Evolutionary conservation across 1,140 invertebrate genomes (phyloP).

Genomic region (Tyrophagus putrescentiae): DNA sequence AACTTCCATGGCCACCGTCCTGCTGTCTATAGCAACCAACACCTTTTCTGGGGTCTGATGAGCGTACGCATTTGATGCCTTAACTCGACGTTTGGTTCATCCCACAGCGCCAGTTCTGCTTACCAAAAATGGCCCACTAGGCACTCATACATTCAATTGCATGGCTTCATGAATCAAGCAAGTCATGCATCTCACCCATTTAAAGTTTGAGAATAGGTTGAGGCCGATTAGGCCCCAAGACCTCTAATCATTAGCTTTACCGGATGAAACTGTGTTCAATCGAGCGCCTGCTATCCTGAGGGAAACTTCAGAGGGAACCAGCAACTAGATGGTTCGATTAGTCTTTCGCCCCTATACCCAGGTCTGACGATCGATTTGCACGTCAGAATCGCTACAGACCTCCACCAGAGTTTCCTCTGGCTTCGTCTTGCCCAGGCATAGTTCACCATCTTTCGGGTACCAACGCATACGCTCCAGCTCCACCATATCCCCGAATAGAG

Average conservation of each 20-base stretch:
- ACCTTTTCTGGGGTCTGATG: no score
- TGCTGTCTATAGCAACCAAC: no score
- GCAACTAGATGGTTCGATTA: no score
- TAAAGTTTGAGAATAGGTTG: no score
- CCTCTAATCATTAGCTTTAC: constrained; percentile 77
- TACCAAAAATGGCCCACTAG: constrained; percentile 78
- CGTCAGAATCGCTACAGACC: no score
- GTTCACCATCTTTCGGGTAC: constrained; percentile 81
- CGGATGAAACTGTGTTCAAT: constrained; percentile 36
- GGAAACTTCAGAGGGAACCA: constrained; percentile 77
- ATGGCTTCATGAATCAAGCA: constrained; percentile 2
- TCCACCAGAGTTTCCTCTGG: no score
- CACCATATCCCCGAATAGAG: constrained; percentile 36
- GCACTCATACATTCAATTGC: constrained; percentile 42
- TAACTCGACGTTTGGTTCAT: no score
- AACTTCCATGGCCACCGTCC: no score
- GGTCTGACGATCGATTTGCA: no score
- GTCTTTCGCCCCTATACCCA: no score
- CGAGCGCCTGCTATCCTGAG: constrained; percentile 52
- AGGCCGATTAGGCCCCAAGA: constrained; percentile 57
- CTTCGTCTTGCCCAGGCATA: constrained; percentile 73
- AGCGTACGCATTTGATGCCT: no score
- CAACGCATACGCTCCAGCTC: constrained; percentile 55
- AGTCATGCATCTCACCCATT: no score
- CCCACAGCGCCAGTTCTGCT: constrained; percentile 78